A percentile compares a stretch with the other conserved stretches of the same genome.
Evolutionary conservation across 2,113 vertebrate genomes (phyloP).

Genomic region (Pithys albifrons): DNA sequence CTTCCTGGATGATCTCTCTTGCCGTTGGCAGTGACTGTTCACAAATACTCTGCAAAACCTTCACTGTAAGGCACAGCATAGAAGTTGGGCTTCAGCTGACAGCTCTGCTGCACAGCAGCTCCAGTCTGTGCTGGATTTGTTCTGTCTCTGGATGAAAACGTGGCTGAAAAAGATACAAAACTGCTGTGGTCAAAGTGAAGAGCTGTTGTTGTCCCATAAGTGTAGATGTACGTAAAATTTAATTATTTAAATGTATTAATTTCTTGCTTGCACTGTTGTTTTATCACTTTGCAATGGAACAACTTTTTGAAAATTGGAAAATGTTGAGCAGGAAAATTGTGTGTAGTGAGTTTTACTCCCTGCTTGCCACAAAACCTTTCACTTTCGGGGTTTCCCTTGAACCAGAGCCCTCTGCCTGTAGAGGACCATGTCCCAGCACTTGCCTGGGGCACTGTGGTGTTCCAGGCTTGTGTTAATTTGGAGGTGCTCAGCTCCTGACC

Average conservation of each 20-base stretch:
- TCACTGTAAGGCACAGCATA: fast-evolving
- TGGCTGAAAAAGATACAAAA: fast-evolving
- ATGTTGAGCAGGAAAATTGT: background rate
- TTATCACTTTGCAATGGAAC: background rate
- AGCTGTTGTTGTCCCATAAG: background rate
- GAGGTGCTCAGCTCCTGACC: too few species aligned
- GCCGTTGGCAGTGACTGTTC: background rate
- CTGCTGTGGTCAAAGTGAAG: background rate
- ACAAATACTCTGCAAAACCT: background rate
- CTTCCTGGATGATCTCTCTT: background rate
- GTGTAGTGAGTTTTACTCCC: background rate
- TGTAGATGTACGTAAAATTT: fast-evolving
- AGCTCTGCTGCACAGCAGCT: background rate
- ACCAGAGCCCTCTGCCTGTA: background rate
- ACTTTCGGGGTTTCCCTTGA: background rate
- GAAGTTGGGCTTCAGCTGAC: background rate
- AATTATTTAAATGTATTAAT: background rate
- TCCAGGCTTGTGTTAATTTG: background rate
- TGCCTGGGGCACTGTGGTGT: fast-evolving
- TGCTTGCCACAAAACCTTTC: background rate
- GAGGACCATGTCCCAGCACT: background rate
- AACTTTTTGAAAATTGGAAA: background rate
- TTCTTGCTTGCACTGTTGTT: background rate
- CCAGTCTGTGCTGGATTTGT: fast-evolving
- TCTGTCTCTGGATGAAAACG: fast-evolving